Conservation (phyloP, 1,140 invertebrate species). For the Achatina immaculata region DNA sequence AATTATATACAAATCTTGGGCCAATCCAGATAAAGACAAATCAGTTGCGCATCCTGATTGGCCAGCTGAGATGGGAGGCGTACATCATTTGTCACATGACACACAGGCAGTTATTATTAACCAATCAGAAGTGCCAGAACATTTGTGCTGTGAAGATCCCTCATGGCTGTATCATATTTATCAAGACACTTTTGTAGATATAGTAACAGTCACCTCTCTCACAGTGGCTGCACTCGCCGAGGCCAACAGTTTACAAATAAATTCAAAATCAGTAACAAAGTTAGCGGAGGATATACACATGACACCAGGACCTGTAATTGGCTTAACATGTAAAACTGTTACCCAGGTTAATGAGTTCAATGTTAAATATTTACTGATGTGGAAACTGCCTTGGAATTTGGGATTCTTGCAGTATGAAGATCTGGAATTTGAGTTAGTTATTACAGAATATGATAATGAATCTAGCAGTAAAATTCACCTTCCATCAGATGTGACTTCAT, state of each 20-base stretch:
- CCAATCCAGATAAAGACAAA: slow-evolving; percentile 66
- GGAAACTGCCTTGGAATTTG: slow-evolving; percentile 52
- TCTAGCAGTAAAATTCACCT: neutral
- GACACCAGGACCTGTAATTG: slow-evolving; percentile 37
- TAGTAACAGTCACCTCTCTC: slow-evolving; percentile 56
- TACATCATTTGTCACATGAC: slow-evolving; percentile 66
- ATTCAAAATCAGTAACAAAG: neutral
- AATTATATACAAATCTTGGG: slow-evolving; percentile 71
- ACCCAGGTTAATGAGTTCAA: neutral
- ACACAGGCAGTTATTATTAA: slow-evolving; percentile 65
- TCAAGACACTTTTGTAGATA: slow-evolving; percentile 73
- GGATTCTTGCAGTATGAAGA: slow-evolving; percentile 36
- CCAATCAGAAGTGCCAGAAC: slow-evolving; percentile 66
- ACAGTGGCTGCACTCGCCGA: slow-evolving; percentile 39
- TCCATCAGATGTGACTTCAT: neutral
- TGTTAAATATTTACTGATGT: slow-evolving; percentile 37
- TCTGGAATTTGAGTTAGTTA: slow-evolving; percentile 51
- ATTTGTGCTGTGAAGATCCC: slow-evolving; percentile 74
- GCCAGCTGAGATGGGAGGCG: slow-evolving; percentile 66
- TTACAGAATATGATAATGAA: slow-evolving; percentile 41
- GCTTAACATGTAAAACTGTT: slow-evolving; percentile 15
- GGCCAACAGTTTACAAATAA: neutral
- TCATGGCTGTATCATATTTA: slow-evolving; percentile 74
- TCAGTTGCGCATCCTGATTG: slow-evolving; percentile 69
- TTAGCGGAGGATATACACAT: neutral